A percentile compares a stretch with the other conserved stretches of the same genome.
These are phyloP conservation scores for Liodrosophila aerea DNA, from an alignment of 2,888 invertebrate genomes.

Conservation along the genomic window DNA sequence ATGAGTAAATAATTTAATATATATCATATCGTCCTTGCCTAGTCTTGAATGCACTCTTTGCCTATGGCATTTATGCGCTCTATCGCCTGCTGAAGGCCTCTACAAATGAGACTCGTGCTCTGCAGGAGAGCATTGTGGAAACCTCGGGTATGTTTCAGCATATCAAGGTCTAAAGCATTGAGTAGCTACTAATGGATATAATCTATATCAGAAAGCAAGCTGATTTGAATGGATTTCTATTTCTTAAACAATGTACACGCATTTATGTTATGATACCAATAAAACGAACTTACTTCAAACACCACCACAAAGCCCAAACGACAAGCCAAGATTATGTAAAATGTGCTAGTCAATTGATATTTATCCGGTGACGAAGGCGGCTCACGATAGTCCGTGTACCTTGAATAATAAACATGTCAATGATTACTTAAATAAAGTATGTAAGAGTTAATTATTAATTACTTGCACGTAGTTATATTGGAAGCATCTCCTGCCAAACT, in stretches of 20 bases:
- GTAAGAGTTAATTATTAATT: conserved; percentile 30
- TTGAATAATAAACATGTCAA: conserved; percentile 29
- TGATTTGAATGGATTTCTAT: conserved; percentile 42
- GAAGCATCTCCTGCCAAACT: conserved; percentile 82
- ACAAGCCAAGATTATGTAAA: conserved; percentile 95
- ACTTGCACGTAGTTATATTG: conserved; percentile 86
- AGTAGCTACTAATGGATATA: conserved; percentile 24
- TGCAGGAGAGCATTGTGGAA: conserved; percentile 78
- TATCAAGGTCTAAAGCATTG: conserved; percentile 70
- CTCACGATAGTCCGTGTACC: conserved; percentile 93
- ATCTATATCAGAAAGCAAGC: conserved; percentile 44
- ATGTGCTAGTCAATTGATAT: conserved; percentile 89
- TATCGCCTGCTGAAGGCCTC: conserved; percentile 72
- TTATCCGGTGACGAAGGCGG: conserved; percentile 84
- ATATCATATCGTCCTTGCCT: not conserved
- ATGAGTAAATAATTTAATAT: not conserved
- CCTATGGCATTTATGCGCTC: conserved; percentile 74
- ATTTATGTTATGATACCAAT: conserved; percentile 45
- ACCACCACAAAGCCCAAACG: conserved; percentile 95
- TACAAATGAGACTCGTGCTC: conserved; percentile 71
- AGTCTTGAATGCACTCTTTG: conserved; percentile 76
- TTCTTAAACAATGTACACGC: conserved; percentile 38
- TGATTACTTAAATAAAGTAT: not conserved
- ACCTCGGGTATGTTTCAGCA: conserved; percentile 78
- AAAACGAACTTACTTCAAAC: conserved; percentile 89